Base-by-base conservation (phyloP, 2,888 invertebrate species). In the Chalcis sispes region DNA sequence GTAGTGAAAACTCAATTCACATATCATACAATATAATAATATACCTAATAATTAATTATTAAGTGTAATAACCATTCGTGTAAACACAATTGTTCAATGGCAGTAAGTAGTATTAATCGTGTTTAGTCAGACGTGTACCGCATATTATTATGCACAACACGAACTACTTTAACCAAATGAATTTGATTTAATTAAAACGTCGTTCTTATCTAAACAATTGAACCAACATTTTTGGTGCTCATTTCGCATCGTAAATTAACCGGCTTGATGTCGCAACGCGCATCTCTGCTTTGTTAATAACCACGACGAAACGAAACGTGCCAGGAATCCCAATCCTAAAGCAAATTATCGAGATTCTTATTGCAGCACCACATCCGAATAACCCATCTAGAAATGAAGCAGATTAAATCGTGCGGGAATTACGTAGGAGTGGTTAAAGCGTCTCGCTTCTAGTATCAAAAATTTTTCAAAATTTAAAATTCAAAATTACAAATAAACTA, bases 391-490 rank as follows among this genome's bases (percentile, higher is more conserved):
- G 42, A 8, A 2, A 2, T 42, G 13, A 13, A n/a, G n/a, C n/a
- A 42, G 42, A 42, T 42, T 42, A 42, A 42, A 42, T 42, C 13
- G 42, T 15, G 15, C 42, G 42, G 15, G 42, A 13, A 15, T 13
- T 13, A 15, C 42, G 42, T 42, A 8, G n/a, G n/a, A n/a, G n/a
- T n/a, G n/a, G n/a, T n/a, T n/a, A n/a, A n/a, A n/a, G n/a, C n/a
- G n/a, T n/a, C n/a, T n/a, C n/a, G n/a, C n/a, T n/a, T n/a, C n/a
- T n/a, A n/a, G n/a, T n/a, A 8, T 13, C 36, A 27, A 18, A 20
- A 36, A 58, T 36, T 18, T 36, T 36, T 42, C 15, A 13, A 36
- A 58, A 58, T 58, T 58, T 58, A 32, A 32, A 52, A 50, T 52
- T 61, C 42, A 61, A 61, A 58, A 58, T 58, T 32, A 1, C 10